Evolutionary conservation across 2,797 vertebrate genomes (phyloP).

Genomic region (Rachycentron canadum): DNA sequence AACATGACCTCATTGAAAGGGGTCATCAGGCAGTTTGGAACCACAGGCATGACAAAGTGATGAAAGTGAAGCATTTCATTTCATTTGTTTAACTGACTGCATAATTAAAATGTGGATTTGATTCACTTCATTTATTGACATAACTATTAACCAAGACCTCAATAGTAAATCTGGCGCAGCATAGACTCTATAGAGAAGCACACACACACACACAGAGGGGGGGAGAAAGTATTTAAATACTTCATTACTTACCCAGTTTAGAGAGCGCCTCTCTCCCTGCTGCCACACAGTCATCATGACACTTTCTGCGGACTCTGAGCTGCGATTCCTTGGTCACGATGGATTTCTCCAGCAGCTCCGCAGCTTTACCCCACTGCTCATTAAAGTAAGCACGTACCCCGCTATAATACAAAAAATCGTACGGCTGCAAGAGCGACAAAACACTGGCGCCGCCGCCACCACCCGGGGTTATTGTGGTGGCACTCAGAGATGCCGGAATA

Average conservation of each 20-base stretch:
- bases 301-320: conserved; percentile 81
- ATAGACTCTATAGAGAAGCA: neutral
- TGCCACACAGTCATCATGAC: conserved; percentile 82
- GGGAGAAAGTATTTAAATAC: too few species aligned
- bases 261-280: conserved; percentile 59
- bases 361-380: conserved; percentile 90
- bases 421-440: conserved; percentile 81
- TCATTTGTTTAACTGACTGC: neutral
- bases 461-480: conserved; percentile 27
- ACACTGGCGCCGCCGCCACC: conserved; percentile 35
- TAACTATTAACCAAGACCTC: neutral
- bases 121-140: neutral
- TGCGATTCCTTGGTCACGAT: conserved; percentile 85
- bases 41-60: neutral
- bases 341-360: conserved; percentile 90
- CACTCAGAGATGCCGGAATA: conserved; percentile 20
- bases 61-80: neutral
- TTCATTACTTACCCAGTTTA: conserved; percentile 72
- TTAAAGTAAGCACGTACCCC: conserved; percentile 91
- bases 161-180: neutral
- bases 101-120: neutral
- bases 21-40: neutral
- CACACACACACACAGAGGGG: neutral
- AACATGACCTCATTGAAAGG: neutral
- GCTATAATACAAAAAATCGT: conserved; percentile 91